Evolutionary conservation across 2,888 invertebrate genomes (phyloP).

Genomic region (Oxytorus armatus): DNA sequence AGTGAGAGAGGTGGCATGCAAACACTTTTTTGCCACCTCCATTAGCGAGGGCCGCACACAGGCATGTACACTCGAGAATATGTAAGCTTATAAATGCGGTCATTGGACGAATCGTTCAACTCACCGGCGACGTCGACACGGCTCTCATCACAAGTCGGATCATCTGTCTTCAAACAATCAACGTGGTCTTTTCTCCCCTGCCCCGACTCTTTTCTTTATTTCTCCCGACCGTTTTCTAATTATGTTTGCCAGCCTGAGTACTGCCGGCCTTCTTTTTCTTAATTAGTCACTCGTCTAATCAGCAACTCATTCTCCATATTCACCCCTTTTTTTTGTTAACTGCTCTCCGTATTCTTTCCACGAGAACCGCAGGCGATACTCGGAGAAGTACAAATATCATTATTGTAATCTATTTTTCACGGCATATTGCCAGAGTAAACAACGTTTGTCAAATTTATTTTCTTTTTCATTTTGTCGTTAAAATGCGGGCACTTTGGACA

Average conservation of each 20-base stretch:
- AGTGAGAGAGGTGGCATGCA: slow-evolving; percentile 66
- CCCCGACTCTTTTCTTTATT: slow-evolving; percentile 77
- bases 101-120: slow-evolving; percentile 53
- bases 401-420: slow-evolving; percentile 11
- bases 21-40: slow-evolving; percentile 80
- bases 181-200: slow-evolving; percentile 54
- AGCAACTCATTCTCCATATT: slow-evolving; percentile 60
- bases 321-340: slow-evolving; percentile 9
- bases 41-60: slow-evolving; percentile 79
- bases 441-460: not conserved
- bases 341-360: not conserved
- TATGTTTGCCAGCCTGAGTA: slow-evolving; percentile 83
- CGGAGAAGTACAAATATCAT: slow-evolving; percentile 33
- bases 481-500: too few species aligned
- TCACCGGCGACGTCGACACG: slow-evolving; percentile 32
- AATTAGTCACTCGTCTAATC: slow-evolving; percentile 81
- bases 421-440: not conserved
- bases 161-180: slow-evolving; percentile 83
- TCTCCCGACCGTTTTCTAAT: slow-evolving; percentile 79
- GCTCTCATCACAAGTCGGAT: slow-evolving; percentile 79
- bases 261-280: slow-evolving; percentile 75
- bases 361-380: slow-evolving; percentile 7
- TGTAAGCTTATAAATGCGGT: slow-evolving; percentile 41
- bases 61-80: slow-evolving; percentile 60
- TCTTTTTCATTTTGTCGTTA: not conserved